Base-by-base conservation (phyloP, 2,797 vertebrate genomes). In the Sternotherus odoratus region DNA sequence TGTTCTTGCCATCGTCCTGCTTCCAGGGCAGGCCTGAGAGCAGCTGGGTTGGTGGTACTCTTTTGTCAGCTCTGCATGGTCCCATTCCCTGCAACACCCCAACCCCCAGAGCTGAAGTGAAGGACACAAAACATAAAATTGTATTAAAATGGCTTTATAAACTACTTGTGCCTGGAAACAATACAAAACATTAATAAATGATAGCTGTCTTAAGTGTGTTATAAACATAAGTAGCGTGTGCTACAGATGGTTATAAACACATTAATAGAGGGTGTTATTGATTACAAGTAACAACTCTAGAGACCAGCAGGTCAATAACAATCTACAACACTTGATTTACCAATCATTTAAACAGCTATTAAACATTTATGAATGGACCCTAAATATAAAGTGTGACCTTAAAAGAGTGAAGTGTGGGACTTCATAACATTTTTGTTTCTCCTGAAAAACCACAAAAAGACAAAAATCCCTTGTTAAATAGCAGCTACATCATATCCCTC, bases 101-200 rank as follows among this genome's bases (percentile, higher is more conserved):
- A 48, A 15, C 30, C 72, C 43, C 24, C 24, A 30, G 26, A 3
- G 24, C 72, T 75, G 43, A 75, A 30, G 43, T 5, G 26, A 48
- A 75, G 26, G 72, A 30, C 28, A 30, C 26, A 46, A 30, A 46
- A 28, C 6, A 7, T 46, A 46, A 24, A 26, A 46, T 28, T 46
- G 39, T 80, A 90, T 94, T 93, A 96, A 96, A 96, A 91, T 96
- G 80, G 91, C 83, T 96, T 90, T 94, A 94, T 95, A 72, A 95
- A 93, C 93, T 96, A 94, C 96, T 96, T 96, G 94, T 96, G 12
- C 36, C 21, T 69, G 63, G 63, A 69, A 69, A 11, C n/a, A 36
- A 36, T 21, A 17, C n/a, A 94, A 86, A 96, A 90, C 51, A 53
- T 89, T 94, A 90, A 91, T 96, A 82, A 96, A 95, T 88, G 82